A percentile compares a stretch with the other conserved stretches of the same genome.
These are phyloP conservation scores for Macrobrachium nipponense DNA, from an alignment of 1,140 invertebrate species.

Conservation along the genomic window DNA sequence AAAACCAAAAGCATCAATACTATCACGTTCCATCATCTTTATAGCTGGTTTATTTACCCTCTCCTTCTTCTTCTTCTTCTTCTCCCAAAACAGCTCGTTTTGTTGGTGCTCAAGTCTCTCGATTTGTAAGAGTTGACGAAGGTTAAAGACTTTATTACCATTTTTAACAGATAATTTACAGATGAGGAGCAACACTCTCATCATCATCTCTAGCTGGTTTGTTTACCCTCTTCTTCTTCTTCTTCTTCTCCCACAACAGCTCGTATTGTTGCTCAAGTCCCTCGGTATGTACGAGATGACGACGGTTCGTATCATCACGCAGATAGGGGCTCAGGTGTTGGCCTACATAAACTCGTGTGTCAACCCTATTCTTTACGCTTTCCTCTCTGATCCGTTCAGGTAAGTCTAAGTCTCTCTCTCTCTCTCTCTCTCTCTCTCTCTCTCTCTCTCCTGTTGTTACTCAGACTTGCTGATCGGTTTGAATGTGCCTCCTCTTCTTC, in stretches of 20 bases:
- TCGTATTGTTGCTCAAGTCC: constrained; percentile 84
- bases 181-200: no score
- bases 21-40: no score
- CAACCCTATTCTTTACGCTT: constrained; percentile 96
- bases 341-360: constrained; percentile 96
- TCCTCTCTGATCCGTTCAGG: constrained; percentile 85
- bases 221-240: background rate
- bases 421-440: background rate
- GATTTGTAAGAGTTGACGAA: constrained; percentile 76
- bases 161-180: no score
- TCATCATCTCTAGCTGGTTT: no score
- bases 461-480: no score
- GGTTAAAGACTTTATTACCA: no score
- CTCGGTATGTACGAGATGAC: constrained; percentile 77
- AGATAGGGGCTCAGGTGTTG: constrained; percentile 89
- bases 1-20: no score
- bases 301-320: constrained; percentile 77
- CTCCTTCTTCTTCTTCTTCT: background rate
- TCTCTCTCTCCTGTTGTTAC: background rate
- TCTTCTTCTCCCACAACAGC: constrained; percentile 68
- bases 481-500: background rate
- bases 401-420: constrained; percentile 35
- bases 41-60: no score
- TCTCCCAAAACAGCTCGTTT: constrained; percentile 75
- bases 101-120: constrained; percentile 83